A percentile compares a stretch with the other conserved stretches of the same genome.
Evolutionary conservation across 2,888 invertebrate species (phyloP).

Genomic region (Dione juno): DNA sequence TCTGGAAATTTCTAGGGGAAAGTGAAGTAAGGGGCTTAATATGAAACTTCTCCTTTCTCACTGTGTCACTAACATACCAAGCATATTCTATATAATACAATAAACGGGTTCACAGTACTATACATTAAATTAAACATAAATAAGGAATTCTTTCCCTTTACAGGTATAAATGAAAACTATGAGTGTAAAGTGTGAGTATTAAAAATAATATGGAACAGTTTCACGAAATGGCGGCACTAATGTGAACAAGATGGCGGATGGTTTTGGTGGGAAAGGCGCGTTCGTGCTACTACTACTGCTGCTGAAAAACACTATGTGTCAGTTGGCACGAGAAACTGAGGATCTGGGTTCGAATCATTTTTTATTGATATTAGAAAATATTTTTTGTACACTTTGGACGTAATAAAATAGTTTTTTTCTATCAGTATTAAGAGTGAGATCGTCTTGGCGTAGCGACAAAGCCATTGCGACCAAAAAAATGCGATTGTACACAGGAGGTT

Average conservation of each 20-base stretch:
- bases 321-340: conserved; percentile 63
- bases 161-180: conserved; percentile 53
- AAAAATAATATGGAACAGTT: conserved; percentile 38
- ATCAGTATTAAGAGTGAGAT: too few relatives aligned
- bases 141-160: conserved; percentile 15
- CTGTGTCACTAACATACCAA: too few relatives aligned
- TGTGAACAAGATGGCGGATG: conserved; percentile 66
- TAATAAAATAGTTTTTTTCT: too few relatives aligned
- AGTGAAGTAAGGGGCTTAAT: too few relatives aligned
- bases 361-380: conserved; percentile 17
- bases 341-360: conserved; percentile 65
- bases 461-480: too few relatives aligned
- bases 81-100: too few relatives aligned
- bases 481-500: background rate
- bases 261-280: conserved; percentile 61
- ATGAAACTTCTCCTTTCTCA: too few relatives aligned
- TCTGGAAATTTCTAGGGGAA: too few relatives aligned
- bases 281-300: conserved; percentile 62
- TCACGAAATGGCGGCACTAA: conserved; percentile 43
- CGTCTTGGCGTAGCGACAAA: background rate
- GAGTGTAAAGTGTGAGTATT: conserved; percentile 31
- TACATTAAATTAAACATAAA: too few relatives aligned
- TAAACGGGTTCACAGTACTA: too few relatives aligned
- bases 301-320: conserved; percentile 60
- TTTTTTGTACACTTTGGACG: too few relatives aligned